Base-by-base conservation (phyloP, 2,888 invertebrate species). In the Mesochorus sp. region DNA sequence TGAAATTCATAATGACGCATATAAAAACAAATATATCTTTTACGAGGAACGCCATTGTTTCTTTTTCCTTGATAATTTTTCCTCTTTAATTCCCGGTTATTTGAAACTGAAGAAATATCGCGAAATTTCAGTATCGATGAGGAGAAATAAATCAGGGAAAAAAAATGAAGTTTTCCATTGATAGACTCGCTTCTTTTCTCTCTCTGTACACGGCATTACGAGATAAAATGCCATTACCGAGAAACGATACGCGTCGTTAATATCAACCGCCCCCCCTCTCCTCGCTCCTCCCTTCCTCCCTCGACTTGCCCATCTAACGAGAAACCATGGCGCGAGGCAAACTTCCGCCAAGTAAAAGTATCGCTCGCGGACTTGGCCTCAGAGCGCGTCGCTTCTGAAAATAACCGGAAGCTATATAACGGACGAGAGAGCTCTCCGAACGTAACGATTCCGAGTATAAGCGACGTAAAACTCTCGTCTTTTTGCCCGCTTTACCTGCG, bases 321-420 rank as follows among this genome's bases (percentile, higher is more conserved):
- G 8, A 47, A n/a, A 26, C n/a, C 47, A 12, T 28, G 26, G 14
- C 19, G 19, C 8, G 34, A n/a, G 8, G 19, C 21, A 34, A 57
- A 70, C 62, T 76, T 70, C 57, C 64, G 70, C 57, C 47, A 51
- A 47, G 12, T n/a, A 31, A 8, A 17, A 17, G 26, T 31, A 8
- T 55, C 44, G 21, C 21, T n/a, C 49, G 47, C 42, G 19, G 42
- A 44, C 44, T 51, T 51, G 64, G n/a, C n/a, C n/a, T n/a, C n/a
- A 26, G 26, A 51, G 17, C 28, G 47, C 14, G n/a, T 8, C 55
- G 28, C 10, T 55, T 73, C 73, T 77, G 28, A 73, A 77, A 77
- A 73, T 77, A 77, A 73, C 77, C 77, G 77, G 77, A 77, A 77
- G 68, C 73, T 68, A 67, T 68, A 73, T 62, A 68, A 72, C 77